Evolutionary conservation across 2,113 vertebrate species (phyloP), one percentile per base, ranked within the genome.

Genomic region (Pachypanchax playfairii): DNA sequence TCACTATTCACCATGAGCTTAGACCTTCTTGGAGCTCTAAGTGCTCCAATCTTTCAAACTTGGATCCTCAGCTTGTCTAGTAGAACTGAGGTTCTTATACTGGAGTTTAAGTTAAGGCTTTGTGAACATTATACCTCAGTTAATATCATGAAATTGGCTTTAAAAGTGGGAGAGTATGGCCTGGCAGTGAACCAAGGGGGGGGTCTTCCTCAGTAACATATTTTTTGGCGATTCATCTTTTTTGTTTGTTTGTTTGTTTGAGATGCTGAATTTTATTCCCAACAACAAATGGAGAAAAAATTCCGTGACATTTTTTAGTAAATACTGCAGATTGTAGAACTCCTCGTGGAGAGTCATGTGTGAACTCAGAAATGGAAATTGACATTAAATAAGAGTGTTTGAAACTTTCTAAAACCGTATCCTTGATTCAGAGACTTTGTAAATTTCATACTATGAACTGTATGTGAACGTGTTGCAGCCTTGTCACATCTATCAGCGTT

Each of bases 331-430:
- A 50, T 17, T n/a, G 38, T 41, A 14, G 38, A 31, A 14, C 26
- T n/a, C 26, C n/a, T 50, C 11, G 14, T 43, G 36, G 43, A 26
- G 50, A 54, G 39, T 36, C 44, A 46, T 20, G 9, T 65, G 28
- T 15, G 7, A 39, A 47, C 25, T 38, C 14, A 11, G 31, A 12
- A 22, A 5, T 9, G 3, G 8, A 9, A 7, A 38, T 50, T 63
- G n/a, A n/a, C n/a, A n/a, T n/a, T 42, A 24, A 17, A 33, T 36
- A 18, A 20, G 4, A 1, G 26, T 50, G 1, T 66, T 50, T 39
- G 15, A 43, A 48, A 28, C 29, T 24, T 33, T 13, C 15, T 7
- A 17, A 18, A 11, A 53, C 13, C 13, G n/a, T 42, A 28, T 29
- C 6, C 11, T 5, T 24, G 28, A 58, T 24, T 2, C 26, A 4